These are phyloP conservation scores for Isaurus tuberculatus DNA, from an alignment of 92 coral and sea anemone genomes.

Conservation along the genomic window DNA sequence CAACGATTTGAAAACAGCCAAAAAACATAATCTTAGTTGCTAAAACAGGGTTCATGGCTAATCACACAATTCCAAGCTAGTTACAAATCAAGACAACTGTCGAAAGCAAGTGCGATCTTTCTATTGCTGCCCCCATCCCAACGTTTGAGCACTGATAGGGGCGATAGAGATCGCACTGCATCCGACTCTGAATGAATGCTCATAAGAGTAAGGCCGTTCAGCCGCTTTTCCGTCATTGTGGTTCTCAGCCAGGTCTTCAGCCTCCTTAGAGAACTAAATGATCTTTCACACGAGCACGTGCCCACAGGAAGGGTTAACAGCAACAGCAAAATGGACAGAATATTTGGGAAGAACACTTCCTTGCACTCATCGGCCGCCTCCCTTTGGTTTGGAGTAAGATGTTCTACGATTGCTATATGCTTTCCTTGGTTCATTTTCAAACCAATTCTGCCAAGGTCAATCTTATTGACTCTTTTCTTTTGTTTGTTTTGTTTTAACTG, in stretches of 20 bases:
- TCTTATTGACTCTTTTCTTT: no score
- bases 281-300: conserved; percentile 23
- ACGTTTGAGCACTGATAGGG: conserved; percentile 28
- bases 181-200: conserved; percentile 15
- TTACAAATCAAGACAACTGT: no score
- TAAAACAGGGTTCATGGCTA: conserved; percentile 9
- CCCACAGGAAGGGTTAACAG: conserved; percentile 26
- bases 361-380: conserved; percentile 38
- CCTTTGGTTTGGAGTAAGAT: conserved; percentile 15
- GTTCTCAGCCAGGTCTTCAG: conserved; percentile 20
- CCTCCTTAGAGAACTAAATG: not conserved
- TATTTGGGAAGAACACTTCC: conserved; percentile 30
- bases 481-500: no score
- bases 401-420: no score
- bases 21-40: conserved; percentile 23
- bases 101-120: no score
- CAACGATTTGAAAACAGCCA: no score
- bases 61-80: no score
- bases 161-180: conserved; percentile 16
- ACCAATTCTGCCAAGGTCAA: no score
- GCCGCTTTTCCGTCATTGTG: conserved; percentile 15
- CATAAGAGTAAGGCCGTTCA: conserved; percentile 6
- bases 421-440: no score
- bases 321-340: conserved; percentile 16
- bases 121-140: conserved; percentile 32